Percentiles rank a stretch among this genome's conserved stretches.
phyloP scores from a whole-genome alignment of 2,888 invertebrate species.

The Lymantria monacha region DNA sequence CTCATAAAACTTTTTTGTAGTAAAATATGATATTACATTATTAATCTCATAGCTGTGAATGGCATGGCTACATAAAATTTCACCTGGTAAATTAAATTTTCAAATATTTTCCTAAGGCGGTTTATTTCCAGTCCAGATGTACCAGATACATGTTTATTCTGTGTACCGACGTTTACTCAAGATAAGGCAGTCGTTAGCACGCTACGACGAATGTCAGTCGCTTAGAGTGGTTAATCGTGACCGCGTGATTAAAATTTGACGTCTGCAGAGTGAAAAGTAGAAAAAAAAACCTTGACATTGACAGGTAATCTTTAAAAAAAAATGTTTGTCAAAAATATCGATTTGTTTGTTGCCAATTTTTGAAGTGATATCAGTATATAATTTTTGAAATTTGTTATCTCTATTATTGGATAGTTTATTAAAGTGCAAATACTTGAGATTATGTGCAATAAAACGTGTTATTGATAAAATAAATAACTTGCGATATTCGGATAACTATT shows the following conservation, averaged over 20 bases:
- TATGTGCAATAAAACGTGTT: conserved; percentile 41
- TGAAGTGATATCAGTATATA: conserved; percentile 7
- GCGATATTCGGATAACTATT: conserved; percentile 12
- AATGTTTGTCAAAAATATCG: conserved; percentile 41
- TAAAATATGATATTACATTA: too few species aligned
- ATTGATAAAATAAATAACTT: conserved; percentile 29
- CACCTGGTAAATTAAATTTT: not conserved
- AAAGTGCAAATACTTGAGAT: conserved; percentile 38
- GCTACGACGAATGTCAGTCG: conserved; percentile 45
- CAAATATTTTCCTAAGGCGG: conserved; percentile 35
- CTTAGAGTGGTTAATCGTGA: not conserved
- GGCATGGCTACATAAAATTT: too few species aligned
- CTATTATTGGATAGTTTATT: conserved; percentile 15
- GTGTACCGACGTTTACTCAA: conserved; percentile 1
- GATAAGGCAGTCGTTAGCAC: conserved; percentile 47
- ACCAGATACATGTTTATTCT: not conserved
- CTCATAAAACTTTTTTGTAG: too few species aligned
- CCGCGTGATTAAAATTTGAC: not conserved
- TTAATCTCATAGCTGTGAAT: too few species aligned
- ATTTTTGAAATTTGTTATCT: conserved; percentile 10
- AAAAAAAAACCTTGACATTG: conserved; percentile 15
- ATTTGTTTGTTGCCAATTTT: conserved; percentile 37
- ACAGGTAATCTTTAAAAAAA: conserved; percentile 57
- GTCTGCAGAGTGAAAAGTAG: conserved; percentile 1
- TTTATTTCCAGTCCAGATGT: conserved; percentile 46